phyloP scores from a whole-genome alignment of 2,888 invertebrate genomes.

The Hyalella azteca region DNA sequence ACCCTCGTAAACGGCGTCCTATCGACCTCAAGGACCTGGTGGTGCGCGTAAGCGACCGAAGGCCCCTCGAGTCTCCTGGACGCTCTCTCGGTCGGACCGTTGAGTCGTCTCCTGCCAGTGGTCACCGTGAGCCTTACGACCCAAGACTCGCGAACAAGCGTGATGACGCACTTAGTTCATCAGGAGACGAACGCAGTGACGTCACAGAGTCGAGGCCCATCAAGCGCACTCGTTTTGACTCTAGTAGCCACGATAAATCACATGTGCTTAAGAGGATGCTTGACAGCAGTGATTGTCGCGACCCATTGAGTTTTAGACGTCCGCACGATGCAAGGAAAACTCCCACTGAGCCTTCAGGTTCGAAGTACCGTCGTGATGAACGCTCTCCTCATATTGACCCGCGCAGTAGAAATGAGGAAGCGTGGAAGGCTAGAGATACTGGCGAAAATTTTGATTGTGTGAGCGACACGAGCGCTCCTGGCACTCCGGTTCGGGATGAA shows the following conservation, averaged over 20 bases:
- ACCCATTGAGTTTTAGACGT: constrained; percentile 47
- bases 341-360: not conserved
- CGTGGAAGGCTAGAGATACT: constrained; percentile 37
- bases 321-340: constrained; percentile 45
- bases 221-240: constrained; percentile 50
- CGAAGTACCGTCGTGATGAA: not conserved
- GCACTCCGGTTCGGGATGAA: constrained; percentile 84
- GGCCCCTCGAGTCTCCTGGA: constrained; percentile 40
- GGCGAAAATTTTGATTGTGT: constrained; percentile 65
- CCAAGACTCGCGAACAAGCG: constrained; percentile 44
- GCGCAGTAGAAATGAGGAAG: constrained; percentile 43
- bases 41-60: constrained; percentile 54
- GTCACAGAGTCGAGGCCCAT: constrained; percentile 44
- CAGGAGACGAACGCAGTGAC: constrained; percentile 50
- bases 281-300: constrained; percentile 41
- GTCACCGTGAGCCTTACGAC: constrained; percentile 53
- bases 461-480: constrained; percentile 80
- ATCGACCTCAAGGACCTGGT: constrained; percentile 57
- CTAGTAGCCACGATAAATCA: constrained; percentile 42
- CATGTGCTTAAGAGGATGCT: constrained; percentile 47
- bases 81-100: constrained; percentile 44
- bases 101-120: constrained; percentile 32
- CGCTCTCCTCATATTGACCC: constrained; percentile 37
- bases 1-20: constrained; percentile 49
- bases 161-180: constrained; percentile 47